Conservation (phyloP, 37 sponge, comb jelly and placozoan species). For the Beroe ovata region DNA sequence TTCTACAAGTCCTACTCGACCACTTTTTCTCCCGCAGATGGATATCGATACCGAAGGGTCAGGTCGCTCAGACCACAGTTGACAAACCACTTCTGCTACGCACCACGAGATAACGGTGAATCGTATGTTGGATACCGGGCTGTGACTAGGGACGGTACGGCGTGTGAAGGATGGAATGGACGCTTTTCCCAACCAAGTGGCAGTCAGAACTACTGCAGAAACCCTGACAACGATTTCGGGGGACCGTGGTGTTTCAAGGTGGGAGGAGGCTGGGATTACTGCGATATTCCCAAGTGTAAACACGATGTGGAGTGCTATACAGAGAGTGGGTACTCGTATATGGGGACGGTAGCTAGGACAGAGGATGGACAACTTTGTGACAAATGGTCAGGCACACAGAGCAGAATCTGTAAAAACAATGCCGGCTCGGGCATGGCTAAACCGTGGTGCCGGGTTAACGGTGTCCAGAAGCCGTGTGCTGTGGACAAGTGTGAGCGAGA, state of each 20-base stretch:
- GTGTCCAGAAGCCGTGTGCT: constrained; percentile 3
- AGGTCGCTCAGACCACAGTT: background rate
- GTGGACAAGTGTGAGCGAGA: constrained; percentile 58
- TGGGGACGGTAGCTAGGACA: constrained; percentile 6
- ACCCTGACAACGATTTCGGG: background rate
- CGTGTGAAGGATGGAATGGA: background rate
- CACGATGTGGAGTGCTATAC: constrained; percentile 55
- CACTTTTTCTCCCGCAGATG: background rate
- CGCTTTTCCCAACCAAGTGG: background rate
- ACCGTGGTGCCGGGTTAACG: background rate
- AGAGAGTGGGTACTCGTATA: constrained; percentile 8
- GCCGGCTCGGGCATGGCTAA: background rate
- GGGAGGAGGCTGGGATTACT: constrained; percentile 4
- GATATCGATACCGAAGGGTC: too few species aligned
- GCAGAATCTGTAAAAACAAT: constrained; percentile 2
- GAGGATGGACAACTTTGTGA: constrained; percentile 17
- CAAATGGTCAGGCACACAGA: background rate
- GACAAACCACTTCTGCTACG: constrained; percentile 58
- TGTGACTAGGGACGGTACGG: background rate
- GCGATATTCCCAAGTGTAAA: constrained; percentile 53
- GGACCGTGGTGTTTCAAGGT: constrained; percentile 67
- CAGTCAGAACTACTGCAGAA: constrained; percentile 54
- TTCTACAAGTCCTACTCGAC: background rate
- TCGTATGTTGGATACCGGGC: constrained; percentile 28
- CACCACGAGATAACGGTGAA: constrained; percentile 12